These are phyloP conservation scores for Tylochromis polylepis DNA, from an alignment of 2,113 vertebrate species.

Conservation along the genomic window DNA sequence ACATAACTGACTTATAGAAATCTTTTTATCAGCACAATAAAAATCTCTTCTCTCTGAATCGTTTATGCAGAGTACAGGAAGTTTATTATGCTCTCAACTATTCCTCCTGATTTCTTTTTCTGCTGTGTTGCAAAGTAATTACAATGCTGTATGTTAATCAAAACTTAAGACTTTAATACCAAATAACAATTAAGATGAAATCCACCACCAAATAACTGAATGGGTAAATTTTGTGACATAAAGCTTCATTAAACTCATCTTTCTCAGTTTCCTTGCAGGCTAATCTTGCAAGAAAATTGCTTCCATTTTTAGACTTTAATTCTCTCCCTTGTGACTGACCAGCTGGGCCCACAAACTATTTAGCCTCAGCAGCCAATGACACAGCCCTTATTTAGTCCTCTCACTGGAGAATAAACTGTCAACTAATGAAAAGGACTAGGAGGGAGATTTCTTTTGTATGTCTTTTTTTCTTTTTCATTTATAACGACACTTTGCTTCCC, in stretches of 20 bases:
- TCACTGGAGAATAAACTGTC: constrained; percentile 24
- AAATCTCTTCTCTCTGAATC: not conserved
- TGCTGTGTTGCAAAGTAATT: not conserved
- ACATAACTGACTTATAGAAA: not conserved
- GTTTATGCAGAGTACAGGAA: not conserved
- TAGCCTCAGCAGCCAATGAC: constrained; percentile 23
- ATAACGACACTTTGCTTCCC: not conserved
- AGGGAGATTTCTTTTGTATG: not conserved
- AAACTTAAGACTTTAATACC: not conserved
- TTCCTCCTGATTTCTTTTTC: not conserved
- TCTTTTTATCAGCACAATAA: not conserved
- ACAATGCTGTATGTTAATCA: not conserved
- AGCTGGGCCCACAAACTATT: constrained; percentile 45
- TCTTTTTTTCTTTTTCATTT: not conserved
- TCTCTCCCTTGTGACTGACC: constrained; percentile 54
- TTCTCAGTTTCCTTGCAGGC: constrained; percentile 44
- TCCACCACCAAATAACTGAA: not conserved
- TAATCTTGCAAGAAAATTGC: constrained; percentile 66
- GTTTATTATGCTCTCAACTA: not conserved
- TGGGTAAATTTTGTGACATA: constrained; percentile 24
- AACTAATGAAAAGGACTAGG: constrained; percentile 3
- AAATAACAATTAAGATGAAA: not conserved
- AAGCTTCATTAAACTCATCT: constrained; percentile 53
- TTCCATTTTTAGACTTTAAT: constrained; percentile 69
- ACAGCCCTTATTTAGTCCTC: constrained; percentile 22